Percentiles rank a stretch among this genome's conserved stretches.
phyloP scores from a whole-genome alignment of 1,140 invertebrate genomes.

The Asbolus verrucosus region DNA sequence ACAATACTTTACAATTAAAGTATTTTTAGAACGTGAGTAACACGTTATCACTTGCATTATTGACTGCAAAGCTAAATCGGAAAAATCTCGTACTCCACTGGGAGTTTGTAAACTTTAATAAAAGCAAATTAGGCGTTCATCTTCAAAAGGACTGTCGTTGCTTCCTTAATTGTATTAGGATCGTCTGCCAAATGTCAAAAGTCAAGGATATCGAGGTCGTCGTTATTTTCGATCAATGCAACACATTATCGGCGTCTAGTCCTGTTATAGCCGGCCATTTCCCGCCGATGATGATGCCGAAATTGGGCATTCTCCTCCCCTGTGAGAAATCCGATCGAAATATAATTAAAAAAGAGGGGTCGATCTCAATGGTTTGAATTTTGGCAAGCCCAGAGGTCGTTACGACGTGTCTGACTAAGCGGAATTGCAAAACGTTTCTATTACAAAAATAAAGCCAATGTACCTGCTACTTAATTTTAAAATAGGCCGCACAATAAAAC shows the following conservation, averaged over 20 bases:
- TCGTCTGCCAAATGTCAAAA: constrained; percentile 26
- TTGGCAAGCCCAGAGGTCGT: constrained; percentile 18
- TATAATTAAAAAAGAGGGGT: constrained; percentile 9
- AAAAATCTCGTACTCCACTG: too few relatives aligned
- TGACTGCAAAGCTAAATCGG: neutral
- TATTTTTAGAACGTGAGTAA: constrained; percentile 29
- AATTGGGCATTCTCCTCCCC: neutral
- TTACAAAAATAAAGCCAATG: constrained; percentile 41
- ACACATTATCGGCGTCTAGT: constrained; percentile 1
- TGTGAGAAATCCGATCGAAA: neutral
- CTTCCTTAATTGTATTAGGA: constrained; percentile 31
- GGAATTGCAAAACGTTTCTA: constrained; percentile 34
- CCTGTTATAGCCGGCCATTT: too few relatives aligned
- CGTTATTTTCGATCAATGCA: constrained; percentile 29
- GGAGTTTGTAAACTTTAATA: too few relatives aligned
- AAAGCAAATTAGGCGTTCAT: constrained; percentile 4
- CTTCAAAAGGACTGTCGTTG: neutral
- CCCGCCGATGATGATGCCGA: too few relatives aligned
- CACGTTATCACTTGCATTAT: constrained; percentile 10
- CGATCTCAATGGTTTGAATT: neutral
- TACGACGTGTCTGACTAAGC: constrained; percentile 31
- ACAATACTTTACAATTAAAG: neutral
- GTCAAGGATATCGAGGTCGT: constrained; percentile 29
- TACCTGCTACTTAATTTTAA: constrained; percentile 37
- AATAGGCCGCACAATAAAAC: constrained; percentile 18